Percentiles rank a stretch among this genome's conserved stretches.
Evolutionary conservation across 2,888 invertebrate genomes (phyloP).

Genomic region (Bombylius major): DNA sequence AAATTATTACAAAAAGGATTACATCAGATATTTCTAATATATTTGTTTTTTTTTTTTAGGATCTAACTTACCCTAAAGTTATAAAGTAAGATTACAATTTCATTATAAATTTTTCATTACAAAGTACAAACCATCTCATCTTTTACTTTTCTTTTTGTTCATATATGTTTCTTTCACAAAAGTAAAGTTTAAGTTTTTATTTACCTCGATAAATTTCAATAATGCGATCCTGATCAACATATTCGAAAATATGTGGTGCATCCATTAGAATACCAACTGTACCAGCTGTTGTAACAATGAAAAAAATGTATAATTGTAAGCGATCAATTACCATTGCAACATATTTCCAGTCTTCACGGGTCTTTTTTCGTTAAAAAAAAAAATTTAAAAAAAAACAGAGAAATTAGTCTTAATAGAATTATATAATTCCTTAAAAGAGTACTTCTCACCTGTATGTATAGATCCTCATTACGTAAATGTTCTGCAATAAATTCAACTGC

Average conservation of each 20-base stretch:
- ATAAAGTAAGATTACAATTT: no score
- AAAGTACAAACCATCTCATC: no score
- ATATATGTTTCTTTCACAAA: no score
- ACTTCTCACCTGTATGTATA: conserved; percentile 80
- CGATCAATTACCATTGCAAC: conserved; percentile 97
- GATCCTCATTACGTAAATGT: conserved; percentile 94
- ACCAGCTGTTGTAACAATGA: conserved; percentile 88
- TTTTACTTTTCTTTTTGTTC: no score
- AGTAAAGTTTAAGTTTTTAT: conserved; percentile 36
- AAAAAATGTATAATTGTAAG: conserved; percentile 89
- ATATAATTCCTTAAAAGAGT: background rate
- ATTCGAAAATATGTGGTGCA: conserved; percentile 95
- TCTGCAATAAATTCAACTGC: conserved; percentile 98
- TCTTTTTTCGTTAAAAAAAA: conserved; percentile 46
- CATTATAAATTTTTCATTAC: no score
- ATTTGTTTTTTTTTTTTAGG: no score
- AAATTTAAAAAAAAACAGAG: conserved; percentile 4
- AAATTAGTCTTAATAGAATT: background rate
- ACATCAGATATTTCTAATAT: no score
- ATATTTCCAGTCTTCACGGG: conserved; percentile 97
- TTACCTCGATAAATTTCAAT: conserved; percentile 90
- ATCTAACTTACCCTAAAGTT: no score
- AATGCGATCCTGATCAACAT: conserved; percentile 91
- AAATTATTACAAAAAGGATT: no score
- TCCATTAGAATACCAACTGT: conserved; percentile 94